These are phyloP conservation scores for Melozone crissalis DNA, from an alignment of 2,113 vertebrate species.

Conservation along the genomic window DNA sequence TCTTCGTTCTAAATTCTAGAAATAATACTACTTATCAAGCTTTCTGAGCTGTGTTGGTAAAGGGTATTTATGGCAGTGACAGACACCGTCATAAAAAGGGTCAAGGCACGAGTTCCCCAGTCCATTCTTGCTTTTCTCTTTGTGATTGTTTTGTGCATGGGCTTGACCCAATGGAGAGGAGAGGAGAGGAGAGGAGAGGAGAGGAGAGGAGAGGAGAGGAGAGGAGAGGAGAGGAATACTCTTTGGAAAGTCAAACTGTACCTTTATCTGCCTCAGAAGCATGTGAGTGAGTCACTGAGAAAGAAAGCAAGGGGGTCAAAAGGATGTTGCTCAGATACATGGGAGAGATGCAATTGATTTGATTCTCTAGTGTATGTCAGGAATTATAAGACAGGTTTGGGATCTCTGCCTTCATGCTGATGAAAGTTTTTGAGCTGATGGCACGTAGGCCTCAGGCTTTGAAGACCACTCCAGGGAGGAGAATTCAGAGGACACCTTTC, in stretches of 20 bases:
- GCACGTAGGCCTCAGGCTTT: not conserved
- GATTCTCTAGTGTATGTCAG: not conserved
- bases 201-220: not conserved
- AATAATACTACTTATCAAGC: not conserved
- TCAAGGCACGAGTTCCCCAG: not conserved
- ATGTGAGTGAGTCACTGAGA: not conserved
- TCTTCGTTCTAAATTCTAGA: not conserved
- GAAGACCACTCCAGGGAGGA: not conserved
- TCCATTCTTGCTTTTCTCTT: not conserved
- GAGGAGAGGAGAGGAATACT: not conserved
- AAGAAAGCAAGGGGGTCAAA: not conserved
- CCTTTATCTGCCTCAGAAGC: not conserved
- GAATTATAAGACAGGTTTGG: not conserved
- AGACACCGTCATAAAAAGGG: not conserved
- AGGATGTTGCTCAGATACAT: not conserved
- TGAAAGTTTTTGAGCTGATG: not conserved
- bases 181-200: too few relatives aligned
- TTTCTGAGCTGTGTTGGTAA: not conserved
- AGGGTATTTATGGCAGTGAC: not conserved
- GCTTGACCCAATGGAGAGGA: too few relatives aligned
- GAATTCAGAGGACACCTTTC: not conserved
- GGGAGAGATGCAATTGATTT: not conserved
- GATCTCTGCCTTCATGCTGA: not conserved
- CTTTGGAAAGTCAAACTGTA: not conserved
- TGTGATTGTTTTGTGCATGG: not conserved